Conservation (phyloP, 2,113 vertebrate species). For the Cisticola juncidis region DNA sequence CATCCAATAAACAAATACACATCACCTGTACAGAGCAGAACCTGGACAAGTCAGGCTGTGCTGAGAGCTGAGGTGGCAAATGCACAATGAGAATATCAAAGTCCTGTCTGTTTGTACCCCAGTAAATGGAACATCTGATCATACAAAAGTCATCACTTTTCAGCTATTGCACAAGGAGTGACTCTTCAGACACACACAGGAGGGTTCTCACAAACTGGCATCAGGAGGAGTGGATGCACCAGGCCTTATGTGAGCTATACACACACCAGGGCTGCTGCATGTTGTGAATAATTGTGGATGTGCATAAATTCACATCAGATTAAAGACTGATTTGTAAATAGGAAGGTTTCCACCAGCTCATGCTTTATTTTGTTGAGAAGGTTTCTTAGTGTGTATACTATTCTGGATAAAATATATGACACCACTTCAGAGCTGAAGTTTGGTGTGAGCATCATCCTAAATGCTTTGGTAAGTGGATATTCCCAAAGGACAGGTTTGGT, state of each 20-base stretch:
- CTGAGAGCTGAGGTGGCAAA: slow-evolving; percentile 8
- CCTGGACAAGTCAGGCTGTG: neutral
- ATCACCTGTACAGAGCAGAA: slow-evolving; percentile 3
- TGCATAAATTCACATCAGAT: slow-evolving; percentile 46
- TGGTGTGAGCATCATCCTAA: neutral
- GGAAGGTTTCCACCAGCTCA: slow-evolving; percentile 45
- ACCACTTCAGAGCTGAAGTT: slow-evolving; percentile 12
- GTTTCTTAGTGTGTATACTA: slow-evolving; percentile 74
- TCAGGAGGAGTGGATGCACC: slow-evolving; percentile 16
- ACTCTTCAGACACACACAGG: neutral
- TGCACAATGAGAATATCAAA: neutral
- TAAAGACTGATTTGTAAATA: slow-evolving; percentile 1
- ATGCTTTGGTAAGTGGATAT: slow-evolving; percentile 45
- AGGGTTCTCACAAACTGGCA: neutral
- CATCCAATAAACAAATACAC: neutral
- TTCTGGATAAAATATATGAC: slow-evolving; percentile 78
- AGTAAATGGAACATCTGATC: neutral
- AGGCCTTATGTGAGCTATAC: slow-evolving; percentile 41
- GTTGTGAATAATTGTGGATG: slow-evolving; percentile 1
- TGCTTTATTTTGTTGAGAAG: slow-evolving; percentile 78
- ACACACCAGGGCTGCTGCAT: neutral
- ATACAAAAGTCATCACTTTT: neutral
- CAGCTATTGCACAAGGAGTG: slow-evolving; percentile 58
- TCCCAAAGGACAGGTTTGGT: slow-evolving; percentile 26
- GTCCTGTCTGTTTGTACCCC: neutral